phyloP scores from a whole-genome alignment of 2,888 invertebrate species.

The Zelleria hepariella region DNA sequence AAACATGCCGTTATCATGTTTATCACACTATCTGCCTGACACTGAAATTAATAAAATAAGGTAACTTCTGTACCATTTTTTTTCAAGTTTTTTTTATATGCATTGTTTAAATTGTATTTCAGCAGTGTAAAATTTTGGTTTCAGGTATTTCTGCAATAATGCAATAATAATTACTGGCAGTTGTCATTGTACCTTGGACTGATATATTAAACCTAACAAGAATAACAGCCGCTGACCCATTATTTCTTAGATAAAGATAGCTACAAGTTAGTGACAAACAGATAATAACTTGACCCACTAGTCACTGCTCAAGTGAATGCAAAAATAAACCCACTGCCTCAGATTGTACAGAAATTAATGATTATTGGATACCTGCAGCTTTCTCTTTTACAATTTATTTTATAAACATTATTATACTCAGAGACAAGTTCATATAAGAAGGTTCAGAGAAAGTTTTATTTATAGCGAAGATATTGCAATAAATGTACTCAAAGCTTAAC shows the following conservation, averaged over 20 bases:
- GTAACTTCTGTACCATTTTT: background rate
- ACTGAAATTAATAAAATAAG: background rate
- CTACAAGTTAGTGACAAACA: background rate
- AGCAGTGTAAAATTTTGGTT: background rate
- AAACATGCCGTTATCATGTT: background rate
- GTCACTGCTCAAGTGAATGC: background rate
- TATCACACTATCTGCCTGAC: background rate
- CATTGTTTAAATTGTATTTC: background rate
- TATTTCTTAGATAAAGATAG: background rate
- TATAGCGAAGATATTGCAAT: no score
- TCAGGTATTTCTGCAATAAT: no score
- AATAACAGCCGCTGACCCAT: background rate
- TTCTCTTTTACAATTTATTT: no score
- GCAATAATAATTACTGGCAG: background rate
- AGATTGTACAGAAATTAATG: background rate
- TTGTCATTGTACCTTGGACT: background rate
- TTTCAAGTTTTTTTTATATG: background rate
- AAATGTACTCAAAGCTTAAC: background rate
- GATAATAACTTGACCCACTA: background rate
- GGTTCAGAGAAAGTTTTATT: no score
- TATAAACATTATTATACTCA: no score
- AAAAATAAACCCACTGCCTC: background rate
- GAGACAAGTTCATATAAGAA: no score
- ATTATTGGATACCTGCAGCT: no score
- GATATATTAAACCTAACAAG: background rate